Base-by-base conservation (phyloP, 92 coral and sea anemone genomes). In the Plumapathes pennacea region DNA sequence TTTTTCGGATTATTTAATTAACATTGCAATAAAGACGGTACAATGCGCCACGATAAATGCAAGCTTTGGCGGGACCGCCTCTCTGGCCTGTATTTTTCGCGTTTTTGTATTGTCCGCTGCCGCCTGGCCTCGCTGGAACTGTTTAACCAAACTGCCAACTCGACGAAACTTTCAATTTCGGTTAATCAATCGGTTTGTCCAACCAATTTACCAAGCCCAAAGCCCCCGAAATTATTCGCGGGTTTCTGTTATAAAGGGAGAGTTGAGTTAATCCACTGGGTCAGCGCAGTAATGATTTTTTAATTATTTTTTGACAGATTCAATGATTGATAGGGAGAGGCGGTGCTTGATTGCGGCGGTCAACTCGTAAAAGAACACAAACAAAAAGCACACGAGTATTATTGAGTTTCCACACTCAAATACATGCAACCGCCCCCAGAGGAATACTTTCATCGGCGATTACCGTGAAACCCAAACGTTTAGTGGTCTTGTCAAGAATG, bases 271-370 rank as follows among this genome's bases (percentile, higher is more conserved):
- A 83, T 85, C 95, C 84, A 57, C 70, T 82, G 64, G 68, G 65
- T 70, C 74, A 79, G 75, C 71, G 85, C 95, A 86, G 79, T 86
- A 86, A 86, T 82, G 85, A 86, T 86, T 82, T 86, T 86, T 86
- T 82, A 83, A 86, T 86, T 86, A 86, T 77, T 86, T 82, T 86
- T 67, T 86, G 95, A 86, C 95, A 86, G 95, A 83, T 86, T 77
- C 62, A 67, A 73, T 86, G 95, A 86, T 86, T 86, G 95, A 86
- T 82, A 65, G 85, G 61, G 45, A 75, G 51, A 50, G 95, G 95
- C 95, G 95, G 95, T 62, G 66, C 89, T 50, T 74, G n/a, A 46
- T 67, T 46, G 71, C 62, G 79, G 76, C 86, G 89, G 85, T 78
- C 58, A 66, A 66, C 84, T 69, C 67, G 80, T 78, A 67, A 58